Conservation (phyloP, 2,888 invertebrate species). For the Drosophila seclusa region DNA sequence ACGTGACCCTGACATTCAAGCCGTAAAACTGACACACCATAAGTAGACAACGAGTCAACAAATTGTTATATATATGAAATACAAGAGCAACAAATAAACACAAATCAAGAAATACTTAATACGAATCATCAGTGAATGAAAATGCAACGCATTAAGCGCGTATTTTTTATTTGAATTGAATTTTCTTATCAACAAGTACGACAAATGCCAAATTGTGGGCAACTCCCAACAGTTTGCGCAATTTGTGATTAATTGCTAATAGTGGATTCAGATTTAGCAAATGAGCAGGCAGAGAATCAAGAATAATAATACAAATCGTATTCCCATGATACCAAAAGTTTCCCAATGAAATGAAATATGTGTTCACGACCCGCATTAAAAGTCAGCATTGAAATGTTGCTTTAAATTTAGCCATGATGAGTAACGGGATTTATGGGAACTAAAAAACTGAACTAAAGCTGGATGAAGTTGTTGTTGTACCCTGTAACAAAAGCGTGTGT, state of each 20-base stretch:
- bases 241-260: slow-evolving; percentile 3
- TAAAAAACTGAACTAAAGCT: slow-evolving; percentile 10
- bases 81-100: slow-evolving; percentile 1
- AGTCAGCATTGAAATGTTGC: slow-evolving; percentile 23
- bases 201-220: slow-evolving; percentile 11
- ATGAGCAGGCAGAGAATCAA: background rate
- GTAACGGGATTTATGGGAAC: slow-evolving; percentile 34
- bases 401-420: slow-evolving; percentile 42
- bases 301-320: background rate
- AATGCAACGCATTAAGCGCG: slow-evolving; percentile 35
- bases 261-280: background rate
- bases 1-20: slow-evolving; percentile 66
- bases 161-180: background rate
- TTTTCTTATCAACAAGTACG: slow-evolving; percentile 40
- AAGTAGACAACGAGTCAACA: slow-evolving; percentile 11
- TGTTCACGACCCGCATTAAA: slow-evolving; percentile 35
- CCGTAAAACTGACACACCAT: slow-evolving; percentile 43
- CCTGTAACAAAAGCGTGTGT: background rate
- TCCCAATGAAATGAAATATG: slow-evolving; percentile 30
- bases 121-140: background rate
- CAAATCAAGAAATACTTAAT: background rate
- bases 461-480: slow-evolving; percentile 3
- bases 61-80: slow-evolving; percentile 3
- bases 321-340: background rate
- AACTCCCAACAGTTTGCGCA: background rate